Evolutionary conservation across 2,888 invertebrate genomes (phyloP), one percentile per base, ranked within the genome.

Genomic region (Habrosyne pyritoides): DNA sequence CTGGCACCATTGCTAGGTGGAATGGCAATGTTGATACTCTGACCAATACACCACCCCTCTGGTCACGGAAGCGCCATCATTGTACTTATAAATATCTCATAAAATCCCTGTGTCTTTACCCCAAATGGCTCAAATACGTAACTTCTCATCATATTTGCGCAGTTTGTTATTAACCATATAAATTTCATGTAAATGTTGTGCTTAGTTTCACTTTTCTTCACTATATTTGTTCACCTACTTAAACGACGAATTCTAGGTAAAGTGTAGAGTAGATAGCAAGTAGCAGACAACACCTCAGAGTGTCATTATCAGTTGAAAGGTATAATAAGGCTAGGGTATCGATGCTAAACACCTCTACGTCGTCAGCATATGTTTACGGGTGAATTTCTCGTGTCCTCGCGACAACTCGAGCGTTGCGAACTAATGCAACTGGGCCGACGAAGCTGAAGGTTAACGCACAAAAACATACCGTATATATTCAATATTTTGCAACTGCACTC

Each of bases 401-500:
- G 76, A 64, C 81, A 89, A 88, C 83, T 86, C 89, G 84, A 87
- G 83, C 90, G 89, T 89, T 74, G 71, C 85, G 71, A 88, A 88
- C 81, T 72, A 87, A 90, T 89, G 91, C 87, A 91, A 91, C 71
- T 84, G 79, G 86, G 81, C 85, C 88, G 86, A 79, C 83, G 79
- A 75, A 70, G 70, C 79, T 81, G 89, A 91, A 91, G 91, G 91
- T 90, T 87, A 89, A 79, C 81, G 78, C 74, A 88, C 84, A 87
- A 89, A 86, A 84, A 84, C 81, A 83, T 81, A 81, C 77, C 76
- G 80, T 80, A 79, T 81, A 81, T 83, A 83, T 84, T 81, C 82
- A 82, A 84, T 84, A 86, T 89, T 89, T 89, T 86, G 91, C 87
- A 91, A 91, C 80, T 84, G 87, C 84, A 84, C 81, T 85, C 75